phyloP scores from a whole-genome alignment of 2,797 vertebrate species.

The Miichthys miiuy region DNA sequence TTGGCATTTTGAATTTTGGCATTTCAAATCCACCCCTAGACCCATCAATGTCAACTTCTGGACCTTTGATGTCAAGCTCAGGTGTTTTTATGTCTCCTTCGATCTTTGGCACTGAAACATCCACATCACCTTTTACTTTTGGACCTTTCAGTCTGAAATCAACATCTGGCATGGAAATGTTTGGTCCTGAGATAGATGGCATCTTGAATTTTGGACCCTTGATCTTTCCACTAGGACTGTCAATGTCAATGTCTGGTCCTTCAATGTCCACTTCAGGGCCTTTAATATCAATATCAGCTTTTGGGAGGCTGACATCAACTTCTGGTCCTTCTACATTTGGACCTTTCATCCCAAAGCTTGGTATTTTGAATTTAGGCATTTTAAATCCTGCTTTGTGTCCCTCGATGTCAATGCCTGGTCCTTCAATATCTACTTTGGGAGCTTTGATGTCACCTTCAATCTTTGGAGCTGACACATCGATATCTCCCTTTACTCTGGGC shows the following conservation, averaged over 20 bases:
- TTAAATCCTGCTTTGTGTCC: neutral
- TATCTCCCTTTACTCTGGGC: neutral
- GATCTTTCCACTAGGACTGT: neutral
- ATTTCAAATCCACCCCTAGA: slow-evolving; percentile 25
- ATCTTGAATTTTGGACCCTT: slow-evolving; percentile 38
- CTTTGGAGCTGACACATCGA: neutral
- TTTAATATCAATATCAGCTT: neutral
- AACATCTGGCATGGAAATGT: slow-evolving; percentile 40
- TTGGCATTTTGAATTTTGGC: slow-evolving; percentile 48
- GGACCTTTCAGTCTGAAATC: slow-evolving; percentile 62
- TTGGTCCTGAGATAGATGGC: slow-evolving; percentile 24
- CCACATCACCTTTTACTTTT: slow-evolving; percentile 65
- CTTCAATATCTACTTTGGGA: neutral
- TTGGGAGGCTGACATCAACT: neutral
- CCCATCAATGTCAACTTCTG: slow-evolving; percentile 30
- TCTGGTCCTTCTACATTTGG: neutral
- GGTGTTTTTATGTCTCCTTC: slow-evolving; percentile 37
- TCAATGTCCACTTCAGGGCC: neutral
- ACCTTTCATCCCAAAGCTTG: neutral
- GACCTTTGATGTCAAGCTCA: slow-evolving; percentile 26
- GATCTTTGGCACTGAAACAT: slow-evolving; percentile 46
- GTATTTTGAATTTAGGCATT: neutral
- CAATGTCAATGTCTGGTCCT: neutral
- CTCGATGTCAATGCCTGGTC: neutral
- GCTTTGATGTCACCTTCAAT: neutral